Percentiles rank a stretch among this genome's conserved stretches.
These are phyloP conservation scores for Chrysotoxum bicinctum DNA, from an alignment of 2,888 invertebrate species.

Conservation along the genomic window DNA sequence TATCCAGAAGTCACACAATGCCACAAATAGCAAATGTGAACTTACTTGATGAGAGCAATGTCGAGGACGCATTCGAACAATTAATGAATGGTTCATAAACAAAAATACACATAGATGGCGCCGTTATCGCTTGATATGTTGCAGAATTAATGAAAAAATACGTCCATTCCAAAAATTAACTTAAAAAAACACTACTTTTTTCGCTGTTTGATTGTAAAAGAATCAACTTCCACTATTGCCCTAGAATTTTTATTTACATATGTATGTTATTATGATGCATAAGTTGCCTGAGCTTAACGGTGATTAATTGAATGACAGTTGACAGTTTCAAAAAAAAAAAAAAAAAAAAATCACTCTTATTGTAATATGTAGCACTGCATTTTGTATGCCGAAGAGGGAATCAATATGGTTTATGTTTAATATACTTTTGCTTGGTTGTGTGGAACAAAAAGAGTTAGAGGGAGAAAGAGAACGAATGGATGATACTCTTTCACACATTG, in stretches of 20 bases:
- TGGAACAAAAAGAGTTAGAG: conserved; percentile 55
- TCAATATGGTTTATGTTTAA: conserved; percentile 72
- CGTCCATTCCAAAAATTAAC: conserved; percentile 66
- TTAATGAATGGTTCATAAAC: conserved; percentile 85
- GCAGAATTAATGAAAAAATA: conserved; percentile 50
- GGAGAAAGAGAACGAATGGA: conserved; percentile 30
- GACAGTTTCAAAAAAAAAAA: conserved; percentile 43
- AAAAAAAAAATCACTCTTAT: conserved; percentile 34
- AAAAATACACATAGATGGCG: conserved; percentile 17
- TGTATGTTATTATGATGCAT: conserved; percentile 59
- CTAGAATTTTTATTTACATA: conserved; percentile 69
- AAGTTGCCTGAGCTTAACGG: conserved; percentile 62
- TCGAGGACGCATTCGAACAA: conserved; percentile 94
- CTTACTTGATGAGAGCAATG: conserved; percentile 89
- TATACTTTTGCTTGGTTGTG: conserved; percentile 67
- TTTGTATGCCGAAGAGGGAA: conserved; percentile 71
- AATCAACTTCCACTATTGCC: conserved; percentile 62
- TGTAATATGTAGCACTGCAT: conserved; percentile 63
- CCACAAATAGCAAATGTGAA: conserved; percentile 87
- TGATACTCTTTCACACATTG: conserved; percentile 47
- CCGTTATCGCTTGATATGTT: conserved; percentile 29
- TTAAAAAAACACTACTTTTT: conserved; percentile 40
- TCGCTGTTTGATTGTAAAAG: conserved; percentile 32
- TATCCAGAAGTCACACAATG: conserved; percentile 90
- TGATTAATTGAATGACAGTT: conserved; percentile 63